Conservation (phyloP, 53 echinoderm and acorn worm genomes). For the Luidia sarsii region DNA sequence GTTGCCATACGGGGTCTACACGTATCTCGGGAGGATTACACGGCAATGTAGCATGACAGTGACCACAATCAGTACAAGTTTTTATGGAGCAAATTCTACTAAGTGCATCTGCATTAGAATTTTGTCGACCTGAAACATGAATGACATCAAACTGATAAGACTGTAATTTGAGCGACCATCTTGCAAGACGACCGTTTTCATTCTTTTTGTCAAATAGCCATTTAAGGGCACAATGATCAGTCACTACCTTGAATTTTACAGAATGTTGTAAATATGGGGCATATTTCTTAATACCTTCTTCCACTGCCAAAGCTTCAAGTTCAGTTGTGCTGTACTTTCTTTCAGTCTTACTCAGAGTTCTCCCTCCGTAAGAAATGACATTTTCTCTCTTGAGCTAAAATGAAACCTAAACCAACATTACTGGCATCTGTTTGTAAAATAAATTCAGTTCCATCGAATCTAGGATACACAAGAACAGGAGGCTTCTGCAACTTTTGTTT, state of each 20-base stretch:
- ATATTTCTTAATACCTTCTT: constrained; percentile 42
- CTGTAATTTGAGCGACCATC: constrained; percentile 6
- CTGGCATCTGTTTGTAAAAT: constrained; percentile 13
- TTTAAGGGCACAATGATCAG: background rate
- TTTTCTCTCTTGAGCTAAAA: constrained; percentile 23
- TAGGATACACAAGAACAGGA: constrained; percentile 21
- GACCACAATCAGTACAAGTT: constrained; percentile 6
- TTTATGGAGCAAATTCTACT: background rate
- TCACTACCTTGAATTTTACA: background rate
- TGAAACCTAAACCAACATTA: constrained; percentile 1
- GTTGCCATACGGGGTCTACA: background rate
- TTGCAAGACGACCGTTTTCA: background rate
- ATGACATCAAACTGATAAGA: background rate
- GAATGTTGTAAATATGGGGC: constrained; percentile 4
- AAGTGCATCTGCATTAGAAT: constrained; percentile 4
- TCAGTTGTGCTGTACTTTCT: constrained; percentile 40
- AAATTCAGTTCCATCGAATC: constrained; percentile 23
- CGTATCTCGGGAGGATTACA: background rate
- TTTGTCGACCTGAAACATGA: background rate
- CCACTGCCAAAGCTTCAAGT: constrained; percentile 46
- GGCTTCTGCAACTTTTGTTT: background rate
- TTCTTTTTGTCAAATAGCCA: constrained; percentile 32
- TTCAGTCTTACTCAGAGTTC: constrained; percentile 7
- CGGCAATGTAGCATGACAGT: constrained; percentile 1
- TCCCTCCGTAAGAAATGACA: constrained; percentile 25